Conservation (phyloP, 2,888 invertebrate species). For the Hypercompe scribonia region DNA sequence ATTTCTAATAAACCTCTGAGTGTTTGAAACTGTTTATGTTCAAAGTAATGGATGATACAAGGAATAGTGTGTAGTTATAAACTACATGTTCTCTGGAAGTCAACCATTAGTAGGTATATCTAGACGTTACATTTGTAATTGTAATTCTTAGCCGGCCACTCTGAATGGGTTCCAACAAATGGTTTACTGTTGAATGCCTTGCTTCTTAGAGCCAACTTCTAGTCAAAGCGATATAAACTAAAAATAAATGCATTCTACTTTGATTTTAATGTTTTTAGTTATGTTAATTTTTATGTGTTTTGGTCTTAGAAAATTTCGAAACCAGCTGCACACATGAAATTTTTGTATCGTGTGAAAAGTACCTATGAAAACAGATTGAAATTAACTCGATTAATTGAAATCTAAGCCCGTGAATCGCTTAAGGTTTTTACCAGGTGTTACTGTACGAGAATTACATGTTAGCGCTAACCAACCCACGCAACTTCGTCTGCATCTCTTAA, state of each 20-base stretch:
- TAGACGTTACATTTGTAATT: slow-evolving; percentile 9
- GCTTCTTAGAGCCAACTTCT: not conserved
- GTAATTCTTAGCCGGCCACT: slow-evolving; percentile 8
- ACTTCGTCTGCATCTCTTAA: too few relatives aligned
- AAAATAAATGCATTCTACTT: not conserved
- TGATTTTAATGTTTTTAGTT: not conserved
- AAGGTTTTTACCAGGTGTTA: too few relatives aligned
- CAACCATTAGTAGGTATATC: slow-evolving; percentile 2
- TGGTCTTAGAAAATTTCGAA: not conserved
- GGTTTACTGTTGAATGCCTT: not conserved
- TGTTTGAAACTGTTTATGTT: not conserved
- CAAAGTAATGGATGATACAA: not conserved
- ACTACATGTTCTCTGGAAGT: slow-evolving; percentile 5
- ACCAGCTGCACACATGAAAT: too few relatives aligned
- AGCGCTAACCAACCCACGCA: too few relatives aligned
- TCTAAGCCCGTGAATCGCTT: too few relatives aligned
- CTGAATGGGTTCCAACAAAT: slow-evolving; percentile 10
- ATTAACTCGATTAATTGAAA: too few relatives aligned
- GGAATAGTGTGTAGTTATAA: not conserved
- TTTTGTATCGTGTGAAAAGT: too few relatives aligned
- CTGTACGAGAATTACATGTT: too few relatives aligned
- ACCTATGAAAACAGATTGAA: too few relatives aligned
- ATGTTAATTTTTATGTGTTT: not conserved
- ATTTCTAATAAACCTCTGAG: not conserved
- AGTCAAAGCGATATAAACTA: not conserved